phyloP scores from a whole-genome alignment of 1,140 invertebrate species.

The Apis dorsata region DNA sequence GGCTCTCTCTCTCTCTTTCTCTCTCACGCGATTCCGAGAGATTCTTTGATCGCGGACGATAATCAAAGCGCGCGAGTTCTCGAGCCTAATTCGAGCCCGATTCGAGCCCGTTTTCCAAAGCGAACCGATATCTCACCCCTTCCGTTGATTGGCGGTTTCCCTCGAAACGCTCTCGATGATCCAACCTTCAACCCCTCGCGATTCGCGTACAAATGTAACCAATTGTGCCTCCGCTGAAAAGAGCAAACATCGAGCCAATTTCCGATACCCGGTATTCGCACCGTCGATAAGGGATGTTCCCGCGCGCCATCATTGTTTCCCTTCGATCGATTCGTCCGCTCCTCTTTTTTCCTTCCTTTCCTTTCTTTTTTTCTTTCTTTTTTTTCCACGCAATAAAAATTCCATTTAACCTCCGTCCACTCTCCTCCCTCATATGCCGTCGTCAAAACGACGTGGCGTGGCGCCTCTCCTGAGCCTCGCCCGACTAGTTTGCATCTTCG shows the following conservation, averaged over 20 bases:
- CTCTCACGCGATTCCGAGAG: neutral
- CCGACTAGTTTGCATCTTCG: neutral
- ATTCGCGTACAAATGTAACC: constrained; percentile 51
- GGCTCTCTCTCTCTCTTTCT: no score
- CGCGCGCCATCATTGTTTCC: neutral
- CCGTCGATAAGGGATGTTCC: constrained; percentile 26
- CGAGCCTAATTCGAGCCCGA: neutral
- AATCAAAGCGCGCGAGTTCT: neutral
- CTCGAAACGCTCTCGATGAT: constrained; percentile 55
- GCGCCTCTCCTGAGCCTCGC: no score
- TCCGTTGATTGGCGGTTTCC: constrained; percentile 57
- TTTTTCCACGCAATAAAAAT: neutral
- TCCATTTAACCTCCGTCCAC: neutral
- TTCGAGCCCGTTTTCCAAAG: neutral
- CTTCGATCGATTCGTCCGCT: neutral
- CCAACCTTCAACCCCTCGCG: constrained; percentile 12
- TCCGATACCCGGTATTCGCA: constrained; percentile 5
- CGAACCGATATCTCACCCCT: constrained; percentile 4
- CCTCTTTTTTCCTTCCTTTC: no score
- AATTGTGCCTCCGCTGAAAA: constrained; percentile 54
- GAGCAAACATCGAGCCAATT: constrained; percentile 54
- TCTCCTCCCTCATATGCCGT: no score
- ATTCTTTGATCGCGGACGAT: neutral
- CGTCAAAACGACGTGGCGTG: no score
- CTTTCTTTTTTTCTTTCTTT: no score